These are phyloP conservation scores for Standfussiana lucernea DNA, from an alignment of 2,888 invertebrate genomes.

Conservation along the genomic window DNA sequence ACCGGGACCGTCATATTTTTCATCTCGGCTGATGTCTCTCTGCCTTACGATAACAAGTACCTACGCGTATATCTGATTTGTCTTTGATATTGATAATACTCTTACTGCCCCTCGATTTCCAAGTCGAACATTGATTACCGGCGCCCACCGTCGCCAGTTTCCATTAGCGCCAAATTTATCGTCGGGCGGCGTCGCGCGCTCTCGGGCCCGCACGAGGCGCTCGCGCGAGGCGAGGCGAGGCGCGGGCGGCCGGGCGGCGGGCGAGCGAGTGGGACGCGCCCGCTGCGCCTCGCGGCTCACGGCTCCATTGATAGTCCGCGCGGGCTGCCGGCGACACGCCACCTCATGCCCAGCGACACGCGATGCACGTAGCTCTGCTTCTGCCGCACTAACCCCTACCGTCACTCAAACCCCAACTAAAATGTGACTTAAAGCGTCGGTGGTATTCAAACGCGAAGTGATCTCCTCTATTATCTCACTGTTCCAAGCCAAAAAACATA, in stretches of 20 bases:
- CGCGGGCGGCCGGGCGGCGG: conserved; percentile 69
- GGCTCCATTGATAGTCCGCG: conserved; percentile 87
- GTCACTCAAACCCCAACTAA: conserved; percentile 76
- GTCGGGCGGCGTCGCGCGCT: conserved; percentile 85
- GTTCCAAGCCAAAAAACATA: conserved; percentile 67
- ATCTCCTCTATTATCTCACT: conserved; percentile 56
- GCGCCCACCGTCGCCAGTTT: conserved; percentile 85
- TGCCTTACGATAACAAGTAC: conserved; percentile 44
- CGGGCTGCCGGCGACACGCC: conserved; percentile 85
- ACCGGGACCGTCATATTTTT: conserved; percentile 50
- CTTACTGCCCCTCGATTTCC: conserved; percentile 82
- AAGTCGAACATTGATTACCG: conserved; percentile 89
- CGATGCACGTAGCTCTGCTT: conserved; percentile 76
- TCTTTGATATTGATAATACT: conserved; percentile 75
- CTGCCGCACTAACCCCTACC: conserved; percentile 74
- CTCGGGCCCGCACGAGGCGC: conserved; percentile 74
- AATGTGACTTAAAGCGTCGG: conserved; percentile 78
- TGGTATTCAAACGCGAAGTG: conserved; percentile 72
- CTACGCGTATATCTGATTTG: conserved; percentile 56
- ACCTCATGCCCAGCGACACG: conserved; percentile 77
- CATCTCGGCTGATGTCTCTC: conserved; percentile 45
- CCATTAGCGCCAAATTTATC: conserved; percentile 90
- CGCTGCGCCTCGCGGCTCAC: conserved; percentile 72
- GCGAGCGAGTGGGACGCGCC: conserved; percentile 81
- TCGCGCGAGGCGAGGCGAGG: conserved; percentile 67